phyloP scores from a whole-genome alignment of 2,888 invertebrate genomes.

The Podabrus alpinus region DNA sequence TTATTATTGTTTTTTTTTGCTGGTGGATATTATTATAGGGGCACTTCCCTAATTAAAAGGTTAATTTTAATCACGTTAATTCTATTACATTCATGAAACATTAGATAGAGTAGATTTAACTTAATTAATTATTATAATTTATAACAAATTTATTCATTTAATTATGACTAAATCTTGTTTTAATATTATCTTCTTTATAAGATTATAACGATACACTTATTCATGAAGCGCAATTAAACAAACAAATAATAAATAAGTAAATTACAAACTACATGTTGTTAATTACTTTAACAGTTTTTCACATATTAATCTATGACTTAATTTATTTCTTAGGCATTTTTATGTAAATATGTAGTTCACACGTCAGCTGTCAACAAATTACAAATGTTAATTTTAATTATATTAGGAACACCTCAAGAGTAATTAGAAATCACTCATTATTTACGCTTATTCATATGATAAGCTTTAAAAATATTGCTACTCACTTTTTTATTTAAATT shows the following conservation, averaged over 20 bases:
- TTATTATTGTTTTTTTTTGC: not conserved
- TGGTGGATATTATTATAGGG: not conserved
- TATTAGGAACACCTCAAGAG: slow-evolving; percentile 7
- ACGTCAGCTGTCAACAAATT: slow-evolving; percentile 36
- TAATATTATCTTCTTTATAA: not conserved
- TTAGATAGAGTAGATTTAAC: not conserved
- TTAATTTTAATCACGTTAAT: not conserved
- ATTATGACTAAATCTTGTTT: slow-evolving; percentile 1
- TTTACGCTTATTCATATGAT: slow-evolving; percentile 8
- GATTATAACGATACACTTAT: slow-evolving; percentile 24
- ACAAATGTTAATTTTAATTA: slow-evolving; percentile 15
- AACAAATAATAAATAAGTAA: slow-evolving; percentile 22
- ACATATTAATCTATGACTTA: slow-evolving; percentile 37
- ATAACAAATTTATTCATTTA: slow-evolving; percentile 1
- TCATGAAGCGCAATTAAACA: slow-evolving; percentile 25
- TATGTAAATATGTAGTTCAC: slow-evolving; percentile 42
- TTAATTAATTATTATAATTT: slow-evolving; percentile 5
- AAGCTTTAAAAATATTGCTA: not conserved
- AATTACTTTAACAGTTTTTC: slow-evolving; percentile 32
- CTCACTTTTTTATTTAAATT: not conserved
- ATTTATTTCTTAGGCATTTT: slow-evolving; percentile 42
- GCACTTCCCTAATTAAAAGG: not conserved
- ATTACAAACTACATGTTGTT: slow-evolving; percentile 24
- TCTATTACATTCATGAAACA: not conserved
- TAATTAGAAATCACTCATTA: slow-evolving; percentile 17